phyloP scores from a whole-genome alignment of 92 coral and sea anemone genomes.

The Porites divaricata region DNA sequence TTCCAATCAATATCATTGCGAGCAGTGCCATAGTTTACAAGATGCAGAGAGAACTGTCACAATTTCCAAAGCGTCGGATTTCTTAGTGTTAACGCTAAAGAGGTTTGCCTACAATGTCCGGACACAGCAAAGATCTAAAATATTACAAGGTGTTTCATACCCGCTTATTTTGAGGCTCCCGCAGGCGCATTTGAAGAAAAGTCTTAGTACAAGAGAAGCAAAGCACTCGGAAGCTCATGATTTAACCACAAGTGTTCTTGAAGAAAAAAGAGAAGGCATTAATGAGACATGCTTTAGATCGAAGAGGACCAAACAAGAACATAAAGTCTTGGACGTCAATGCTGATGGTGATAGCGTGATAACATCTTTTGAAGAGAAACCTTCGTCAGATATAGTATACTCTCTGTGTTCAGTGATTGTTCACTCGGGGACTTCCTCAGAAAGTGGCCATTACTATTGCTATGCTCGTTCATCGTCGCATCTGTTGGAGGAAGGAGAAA shows the following conservation, averaged over 20 bases:
- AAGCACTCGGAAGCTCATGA: not conserved
- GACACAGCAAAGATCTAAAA: conserved; percentile 91
- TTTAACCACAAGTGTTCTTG: not conserved
- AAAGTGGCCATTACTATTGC: conserved; percentile 97
- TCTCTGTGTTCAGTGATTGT: conserved; percentile 90
- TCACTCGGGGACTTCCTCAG: conserved; percentile 98
- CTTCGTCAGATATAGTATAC: conserved; percentile 63
- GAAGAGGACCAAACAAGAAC: conserved; percentile 35
- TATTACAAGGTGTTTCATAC: conserved; percentile 84
- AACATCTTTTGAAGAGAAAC: conserved; percentile 12
- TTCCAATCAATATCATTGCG: conserved; percentile 90
- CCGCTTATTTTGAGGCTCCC: conserved; percentile 77
- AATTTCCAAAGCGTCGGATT: conserved; percentile 79
- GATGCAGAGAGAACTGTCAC: conserved; percentile 94
- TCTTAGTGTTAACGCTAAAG: conserved; percentile 85
- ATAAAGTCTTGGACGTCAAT: not conserved
- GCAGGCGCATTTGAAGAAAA: conserved; percentile 18
- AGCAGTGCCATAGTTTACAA: conserved; percentile 85
- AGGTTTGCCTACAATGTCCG: conserved; percentile 89
- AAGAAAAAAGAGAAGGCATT: not conserved
- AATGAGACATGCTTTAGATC: conserved; percentile 3
- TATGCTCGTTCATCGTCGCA: conserved; percentile 76
- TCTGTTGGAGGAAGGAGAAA: conserved; percentile 2
- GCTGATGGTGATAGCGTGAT: not conserved
- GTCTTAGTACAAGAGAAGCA: not conserved